A percentile compares a stretch with the other conserved stretches of the same genome.
These are phyloP conservation scores for Helleia helle DNA, from an alignment of 2,888 invertebrate genomes.

Conservation along the genomic window DNA sequence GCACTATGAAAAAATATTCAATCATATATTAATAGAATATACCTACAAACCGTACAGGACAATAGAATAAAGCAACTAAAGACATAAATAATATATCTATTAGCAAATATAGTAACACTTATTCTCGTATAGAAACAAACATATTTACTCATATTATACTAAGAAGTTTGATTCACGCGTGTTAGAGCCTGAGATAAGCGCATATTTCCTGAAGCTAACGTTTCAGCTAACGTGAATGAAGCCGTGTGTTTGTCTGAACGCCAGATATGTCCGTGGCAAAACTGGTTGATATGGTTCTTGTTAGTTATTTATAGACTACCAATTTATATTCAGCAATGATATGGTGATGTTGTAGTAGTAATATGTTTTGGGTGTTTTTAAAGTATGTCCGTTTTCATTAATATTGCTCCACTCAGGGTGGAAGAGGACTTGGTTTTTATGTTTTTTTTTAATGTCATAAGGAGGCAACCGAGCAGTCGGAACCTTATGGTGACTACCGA, in stretches of 20 bases:
- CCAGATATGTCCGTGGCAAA: background rate
- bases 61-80: too few relatives aligned
- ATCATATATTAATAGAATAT: too few relatives aligned
- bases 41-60: too few relatives aligned
- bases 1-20: too few relatives aligned
- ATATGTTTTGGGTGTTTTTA: background rate
- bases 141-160: background rate
- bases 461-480: too few relatives aligned
- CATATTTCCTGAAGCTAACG: background rate
- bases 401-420: too few relatives aligned
- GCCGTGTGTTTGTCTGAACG: background rate
- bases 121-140: background rate
- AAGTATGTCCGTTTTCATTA: too few relatives aligned
- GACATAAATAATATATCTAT: too few relatives aligned
- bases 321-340: background rate
- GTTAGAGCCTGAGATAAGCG: background rate
- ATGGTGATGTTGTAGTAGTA: background rate
- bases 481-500: too few relatives aligned
- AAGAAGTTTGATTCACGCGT: background rate
- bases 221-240: conserved; percentile 1
- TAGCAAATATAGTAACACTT: background rate
- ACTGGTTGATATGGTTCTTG: background rate
- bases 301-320: background rate
- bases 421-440: too few relatives aligned
- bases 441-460: too few relatives aligned